Conservation (phyloP, 2,113 vertebrate species). For the Cyanoliseus patagonus region DNA sequence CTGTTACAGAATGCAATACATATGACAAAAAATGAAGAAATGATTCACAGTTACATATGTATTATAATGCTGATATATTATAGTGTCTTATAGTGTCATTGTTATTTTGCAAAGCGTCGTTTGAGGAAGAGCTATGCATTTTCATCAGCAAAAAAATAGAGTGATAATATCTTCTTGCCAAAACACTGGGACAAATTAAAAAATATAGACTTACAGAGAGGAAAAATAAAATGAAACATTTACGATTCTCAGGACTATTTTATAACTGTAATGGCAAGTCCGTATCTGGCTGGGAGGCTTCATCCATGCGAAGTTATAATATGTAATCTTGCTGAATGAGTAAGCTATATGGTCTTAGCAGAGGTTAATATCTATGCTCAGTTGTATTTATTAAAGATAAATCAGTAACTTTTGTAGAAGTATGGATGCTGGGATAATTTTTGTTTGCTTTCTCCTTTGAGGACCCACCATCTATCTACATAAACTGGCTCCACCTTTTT, state of each 20-base stretch:
- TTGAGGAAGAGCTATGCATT: not conserved
- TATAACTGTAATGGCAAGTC: not conserved
- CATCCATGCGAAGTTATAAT: not conserved
- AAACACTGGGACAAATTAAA: not conserved
- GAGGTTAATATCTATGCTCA: not conserved
- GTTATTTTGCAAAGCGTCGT: not conserved
- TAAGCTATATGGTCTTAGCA: not conserved
- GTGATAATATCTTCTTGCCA: not conserved
- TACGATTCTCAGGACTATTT: not conserved
- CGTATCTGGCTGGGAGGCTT: not conserved
- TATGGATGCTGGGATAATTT: not conserved
- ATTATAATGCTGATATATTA: not conserved
- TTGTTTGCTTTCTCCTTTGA: not conserved
- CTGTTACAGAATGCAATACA: not conserved
- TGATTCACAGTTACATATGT: not conserved
- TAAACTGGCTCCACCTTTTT: not conserved
- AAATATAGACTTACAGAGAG: not conserved
- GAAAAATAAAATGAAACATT: not conserved
- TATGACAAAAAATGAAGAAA: not conserved
- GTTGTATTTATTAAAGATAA: not conserved
- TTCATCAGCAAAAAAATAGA: not conserved
- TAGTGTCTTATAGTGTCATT: not conserved
- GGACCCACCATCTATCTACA: not conserved
- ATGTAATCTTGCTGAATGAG: not conserved
- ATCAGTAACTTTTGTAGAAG: not conserved